Evolutionary conservation across 2,797 vertebrate genomes (phyloP), one percentile per base, ranked within the genome.

Genomic region (Sternotherus odoratus): DNA sequence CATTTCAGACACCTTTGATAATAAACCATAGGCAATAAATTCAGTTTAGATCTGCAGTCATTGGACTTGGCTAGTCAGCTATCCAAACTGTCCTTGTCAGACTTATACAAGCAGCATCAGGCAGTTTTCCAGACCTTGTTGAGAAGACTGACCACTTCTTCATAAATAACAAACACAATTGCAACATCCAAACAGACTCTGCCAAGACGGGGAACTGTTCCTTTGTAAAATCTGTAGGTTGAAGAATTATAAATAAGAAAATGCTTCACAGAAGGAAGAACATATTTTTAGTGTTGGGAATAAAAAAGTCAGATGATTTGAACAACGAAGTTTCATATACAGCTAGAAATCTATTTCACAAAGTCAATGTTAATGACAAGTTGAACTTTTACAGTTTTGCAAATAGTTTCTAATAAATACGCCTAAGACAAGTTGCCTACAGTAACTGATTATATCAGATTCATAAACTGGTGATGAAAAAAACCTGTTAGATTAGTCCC

Each of bases 141-240:
- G 57, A 98, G 98, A 79, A 98, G 95, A 93, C 98, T 98, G 83
- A 98, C 98, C 53, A 98, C 98, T 95, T 98, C 98, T 92, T 98
- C 98, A 5, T 98, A 98, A 92, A 98, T 97, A 93, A 98, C 98
- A 16, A 98, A 98, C 51, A 98, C 98, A 50, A 98, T 98, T 88
- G 98, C 98, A 63, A 98, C 98, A 10, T 98, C 98, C 88, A 98
- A 89, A 90, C 98, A 98, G 85, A 98, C 98, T 10, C 98, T 96
- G 77, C 98, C 98, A 1, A 98, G 97, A 51, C 98, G 95, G 3
- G 98, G 98, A 39, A 98, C 97, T 1, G 98, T 98, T 66, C 98
- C 98, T 97, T 99, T 98, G 96, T 98, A 98, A 97, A 99, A 98
- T 89, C 98, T 99, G 46, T 39, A 46, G 57, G n/a, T 33, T 51